A percentile compares a stretch with the other conserved stretches of the same genome.
Evolutionary conservation across 2,113 vertebrate species (phyloP).

Genomic region (Orycteropus afer): DNA sequence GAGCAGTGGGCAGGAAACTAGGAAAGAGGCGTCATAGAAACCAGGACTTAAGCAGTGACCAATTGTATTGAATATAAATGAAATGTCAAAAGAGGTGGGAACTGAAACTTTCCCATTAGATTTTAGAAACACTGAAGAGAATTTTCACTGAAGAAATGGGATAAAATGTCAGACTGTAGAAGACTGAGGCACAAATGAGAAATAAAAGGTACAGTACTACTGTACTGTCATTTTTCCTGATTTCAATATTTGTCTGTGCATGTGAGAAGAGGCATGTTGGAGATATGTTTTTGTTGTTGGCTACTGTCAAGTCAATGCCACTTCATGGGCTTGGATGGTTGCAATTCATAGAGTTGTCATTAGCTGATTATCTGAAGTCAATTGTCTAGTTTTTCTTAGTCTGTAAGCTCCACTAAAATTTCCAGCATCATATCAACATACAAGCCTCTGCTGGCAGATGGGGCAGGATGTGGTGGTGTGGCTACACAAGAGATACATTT

Average conservation of each 20-base stretch:
- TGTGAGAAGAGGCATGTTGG: background rate
- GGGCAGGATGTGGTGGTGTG: too few species aligned
- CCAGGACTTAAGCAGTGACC: background rate
- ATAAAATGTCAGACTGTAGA: background rate
- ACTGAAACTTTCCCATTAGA: background rate
- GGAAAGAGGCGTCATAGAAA: background rate
- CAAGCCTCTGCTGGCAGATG: too few species aligned
- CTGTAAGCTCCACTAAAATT: too few species aligned
- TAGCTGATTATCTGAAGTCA: too few species aligned
- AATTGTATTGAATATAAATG: background rate
- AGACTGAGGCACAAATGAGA: background rate
- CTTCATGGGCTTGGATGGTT: too few species aligned
- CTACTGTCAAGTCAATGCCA: too few species aligned
- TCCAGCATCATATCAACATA: too few species aligned
- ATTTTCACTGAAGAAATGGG: background rate
- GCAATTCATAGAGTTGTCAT: too few species aligned
- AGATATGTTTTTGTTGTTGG: too few species aligned
- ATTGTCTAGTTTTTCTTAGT: too few species aligned
- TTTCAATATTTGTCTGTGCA: background rate
- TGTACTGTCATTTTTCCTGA: background rate
- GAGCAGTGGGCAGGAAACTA: background rate
- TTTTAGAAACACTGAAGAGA: background rate
- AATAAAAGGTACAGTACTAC: background rate
- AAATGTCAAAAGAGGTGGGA: background rate
- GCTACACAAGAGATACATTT: background rate